phyloP scores from a whole-genome alignment of 2,797 vertebrate species.

The Platyrinchus mystaceus region DNA sequence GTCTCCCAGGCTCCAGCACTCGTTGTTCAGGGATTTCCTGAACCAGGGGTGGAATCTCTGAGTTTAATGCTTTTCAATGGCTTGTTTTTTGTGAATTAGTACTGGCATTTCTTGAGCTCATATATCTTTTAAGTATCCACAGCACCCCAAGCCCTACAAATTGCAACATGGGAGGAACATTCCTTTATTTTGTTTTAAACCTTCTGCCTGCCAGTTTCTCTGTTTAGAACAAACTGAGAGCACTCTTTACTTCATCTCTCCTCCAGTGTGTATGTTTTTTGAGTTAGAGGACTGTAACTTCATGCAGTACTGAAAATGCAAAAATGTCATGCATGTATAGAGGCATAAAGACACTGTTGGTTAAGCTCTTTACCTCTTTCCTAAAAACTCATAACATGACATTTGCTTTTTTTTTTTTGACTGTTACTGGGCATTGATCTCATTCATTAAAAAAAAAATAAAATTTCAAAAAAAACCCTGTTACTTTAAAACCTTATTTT shows the following conservation, averaged over 20 bases:
- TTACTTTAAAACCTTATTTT: background rate
- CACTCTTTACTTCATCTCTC: background rate
- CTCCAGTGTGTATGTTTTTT: background rate
- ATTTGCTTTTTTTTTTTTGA: background rate
- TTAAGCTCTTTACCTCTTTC: background rate
- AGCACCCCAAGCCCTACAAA: background rate
- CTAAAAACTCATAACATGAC: background rate
- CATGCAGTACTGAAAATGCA: background rate
- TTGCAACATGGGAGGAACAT: background rate
- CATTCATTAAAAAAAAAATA: background rate
- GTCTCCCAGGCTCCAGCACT: conserved; percentile 56
- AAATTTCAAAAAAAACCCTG: background rate
- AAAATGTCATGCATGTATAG: background rate
- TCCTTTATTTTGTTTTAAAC: conserved; percentile 7
- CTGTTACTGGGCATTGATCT: background rate
- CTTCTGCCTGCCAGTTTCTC: background rate
- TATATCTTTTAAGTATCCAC: conserved; percentile 20
- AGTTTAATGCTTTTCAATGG: conserved; percentile 21
- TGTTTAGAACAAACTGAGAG: background rate
- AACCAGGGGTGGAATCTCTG: conserved; percentile 33
- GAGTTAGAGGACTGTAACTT: background rate
- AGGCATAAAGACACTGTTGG: background rate
- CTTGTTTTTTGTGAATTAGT: conserved; percentile 50
- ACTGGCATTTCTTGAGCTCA: conserved; percentile 18
- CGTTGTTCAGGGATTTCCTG: conserved; percentile 58